These are phyloP conservation scores for Nomada fucata DNA, from an alignment of 2,888 invertebrate species.

Conservation along the genomic window DNA sequence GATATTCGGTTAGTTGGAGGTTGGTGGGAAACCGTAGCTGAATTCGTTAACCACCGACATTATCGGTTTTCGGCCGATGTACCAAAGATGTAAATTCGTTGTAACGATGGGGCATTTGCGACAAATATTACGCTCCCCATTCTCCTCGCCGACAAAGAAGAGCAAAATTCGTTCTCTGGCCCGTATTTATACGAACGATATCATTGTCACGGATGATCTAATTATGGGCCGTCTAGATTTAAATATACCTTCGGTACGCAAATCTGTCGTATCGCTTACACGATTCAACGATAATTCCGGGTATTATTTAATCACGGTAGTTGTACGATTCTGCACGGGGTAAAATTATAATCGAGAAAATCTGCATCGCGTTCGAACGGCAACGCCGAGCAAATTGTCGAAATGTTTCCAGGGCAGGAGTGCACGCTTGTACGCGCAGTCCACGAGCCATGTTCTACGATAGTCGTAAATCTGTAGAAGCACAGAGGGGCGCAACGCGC, in stretches of 20 bases:
- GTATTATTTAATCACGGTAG: constrained; percentile 28
- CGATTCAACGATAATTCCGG: neutral
- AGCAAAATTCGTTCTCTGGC: too few relatives aligned
- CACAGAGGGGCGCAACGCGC: neutral
- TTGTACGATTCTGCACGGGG: too few relatives aligned
- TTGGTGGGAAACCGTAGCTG: constrained; percentile 46
- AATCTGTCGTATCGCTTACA: neutral
- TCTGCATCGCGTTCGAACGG: neutral
- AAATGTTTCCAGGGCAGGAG: neutral
- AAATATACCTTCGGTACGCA: neutral
- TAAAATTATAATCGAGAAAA: neutral
- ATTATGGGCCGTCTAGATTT: neutral
- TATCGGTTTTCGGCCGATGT: constrained; percentile 62
- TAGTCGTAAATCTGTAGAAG: constrained; percentile 12
- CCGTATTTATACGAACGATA: constrained; percentile 3
- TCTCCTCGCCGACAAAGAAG: neutral
- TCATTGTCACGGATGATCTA: neutral
- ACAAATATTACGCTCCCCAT: constrained; percentile 34
- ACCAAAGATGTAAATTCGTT: constrained; percentile 54
- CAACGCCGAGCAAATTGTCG: neutral
- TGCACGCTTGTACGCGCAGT: too few relatives aligned
- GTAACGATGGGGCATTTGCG: constrained; percentile 3
- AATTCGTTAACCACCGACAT: constrained; percentile 64
- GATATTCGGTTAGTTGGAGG: constrained; percentile 15
- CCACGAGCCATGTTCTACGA: neutral